These are phyloP conservation scores for Apodemia duryi DNA, from an alignment of 2,888 invertebrate species.

Conservation along the genomic window DNA sequence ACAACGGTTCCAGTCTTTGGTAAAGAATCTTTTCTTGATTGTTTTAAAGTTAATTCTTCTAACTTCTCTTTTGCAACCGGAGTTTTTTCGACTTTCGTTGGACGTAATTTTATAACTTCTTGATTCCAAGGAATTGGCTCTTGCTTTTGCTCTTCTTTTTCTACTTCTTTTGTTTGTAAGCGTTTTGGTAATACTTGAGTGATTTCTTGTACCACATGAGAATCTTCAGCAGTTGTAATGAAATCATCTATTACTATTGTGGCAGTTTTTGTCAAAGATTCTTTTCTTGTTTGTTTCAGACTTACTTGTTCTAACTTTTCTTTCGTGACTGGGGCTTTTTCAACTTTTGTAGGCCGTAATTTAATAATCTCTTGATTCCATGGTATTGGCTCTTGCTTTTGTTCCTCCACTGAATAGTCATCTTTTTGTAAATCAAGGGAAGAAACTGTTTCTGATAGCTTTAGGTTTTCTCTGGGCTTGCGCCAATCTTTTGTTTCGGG, in stretches of 20 bases:
- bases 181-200: not conserved
- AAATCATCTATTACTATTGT: slow-evolving; percentile 13
- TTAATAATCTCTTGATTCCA: slow-evolving; percentile 83
- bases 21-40: slow-evolving; percentile 36
- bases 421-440: slow-evolving; percentile 16
- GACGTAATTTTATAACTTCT: slow-evolving; percentile 80
- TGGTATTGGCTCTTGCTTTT: slow-evolving; percentile 52
- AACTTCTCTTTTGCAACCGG: slow-evolving; percentile 75
- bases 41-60: slow-evolving; percentile 62
- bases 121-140: slow-evolving; percentile 79
- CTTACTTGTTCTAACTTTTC: slow-evolving; percentile 70
- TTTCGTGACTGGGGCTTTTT: slow-evolving; percentile 75
- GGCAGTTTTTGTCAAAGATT: slow-evolving; percentile 14
- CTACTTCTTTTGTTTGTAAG: not conserved
- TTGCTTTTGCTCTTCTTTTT: slow-evolving; percentile 18
- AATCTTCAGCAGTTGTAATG: not conserved
- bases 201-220: not conserved
- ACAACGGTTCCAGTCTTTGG: slow-evolving; percentile 7
- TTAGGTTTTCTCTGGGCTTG: not conserved
- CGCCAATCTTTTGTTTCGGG: not conserved
- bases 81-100: slow-evolving; percentile 78
- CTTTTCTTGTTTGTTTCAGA: slow-evolving; percentile 48
- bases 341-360: slow-evolving; percentile 79
- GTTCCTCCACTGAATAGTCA: slow-evolving; percentile 24
- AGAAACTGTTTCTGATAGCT: not conserved